Evolutionary conservation across 2,113 vertebrate genomes (phyloP).

Genomic region (Apodemus speciosus): DNA sequence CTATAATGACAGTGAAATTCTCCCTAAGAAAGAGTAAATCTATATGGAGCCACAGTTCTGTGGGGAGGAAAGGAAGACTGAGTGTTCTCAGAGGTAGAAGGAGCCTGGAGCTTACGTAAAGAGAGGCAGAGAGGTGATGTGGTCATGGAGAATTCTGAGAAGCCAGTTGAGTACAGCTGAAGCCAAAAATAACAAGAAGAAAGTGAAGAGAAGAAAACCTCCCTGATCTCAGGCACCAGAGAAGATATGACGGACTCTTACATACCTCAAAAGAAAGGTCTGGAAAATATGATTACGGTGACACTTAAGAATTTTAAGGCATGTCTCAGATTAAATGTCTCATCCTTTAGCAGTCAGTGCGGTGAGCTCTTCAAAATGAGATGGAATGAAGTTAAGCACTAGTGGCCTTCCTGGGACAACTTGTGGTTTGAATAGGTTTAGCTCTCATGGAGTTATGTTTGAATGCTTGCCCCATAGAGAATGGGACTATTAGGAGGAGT

Average conservation of each 20-base stretch:
- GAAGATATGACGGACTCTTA: background rate
- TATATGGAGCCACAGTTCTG: background rate
- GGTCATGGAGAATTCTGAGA: background rate
- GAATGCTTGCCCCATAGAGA: no score
- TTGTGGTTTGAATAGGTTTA: no score
- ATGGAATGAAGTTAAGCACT: background rate
- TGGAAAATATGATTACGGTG: background rate
- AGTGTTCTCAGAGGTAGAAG: background rate
- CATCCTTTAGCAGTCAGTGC: background rate
- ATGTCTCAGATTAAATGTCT: background rate
- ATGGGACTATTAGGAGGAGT: no score
- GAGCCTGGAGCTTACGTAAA: rapidly evolving
- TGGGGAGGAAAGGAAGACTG: background rate
- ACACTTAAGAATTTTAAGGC: background rate
- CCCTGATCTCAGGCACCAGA: background rate
- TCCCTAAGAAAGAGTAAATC: background rate
- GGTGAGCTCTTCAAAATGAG: background rate
- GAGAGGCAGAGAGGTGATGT: background rate
- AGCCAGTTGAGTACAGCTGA: background rate
- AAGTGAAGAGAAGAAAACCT: rapidly evolving
- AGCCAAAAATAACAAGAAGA: background rate
- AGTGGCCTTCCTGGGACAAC: no score
- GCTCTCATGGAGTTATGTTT: no score
- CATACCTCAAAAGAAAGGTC: background rate
- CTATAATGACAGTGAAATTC: background rate